Percentiles rank a stretch among this genome's conserved stretches.
Evolutionary conservation across 1,140 invertebrate genomes (phyloP).

Genomic region (Cephus cinctus): DNA sequence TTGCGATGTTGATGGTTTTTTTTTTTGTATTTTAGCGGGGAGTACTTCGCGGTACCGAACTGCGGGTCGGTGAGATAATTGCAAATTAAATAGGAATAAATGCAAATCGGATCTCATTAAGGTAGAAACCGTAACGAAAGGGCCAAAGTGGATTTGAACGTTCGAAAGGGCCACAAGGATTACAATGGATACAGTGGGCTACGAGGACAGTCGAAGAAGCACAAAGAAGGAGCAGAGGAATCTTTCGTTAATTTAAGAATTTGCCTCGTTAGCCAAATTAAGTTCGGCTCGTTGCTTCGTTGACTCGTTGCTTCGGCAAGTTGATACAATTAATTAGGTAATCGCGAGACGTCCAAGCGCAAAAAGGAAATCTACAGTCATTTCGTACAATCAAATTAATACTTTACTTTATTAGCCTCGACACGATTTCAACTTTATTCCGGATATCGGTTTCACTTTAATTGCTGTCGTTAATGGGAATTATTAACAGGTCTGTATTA

Average conservation of each 20-base stretch:
- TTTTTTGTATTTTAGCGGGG: too few species aligned
- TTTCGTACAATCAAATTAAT: conserved; percentile 42
- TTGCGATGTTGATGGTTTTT: background rate
- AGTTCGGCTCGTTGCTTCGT: conserved; percentile 40
- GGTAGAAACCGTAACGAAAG: too few species aligned
- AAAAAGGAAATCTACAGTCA: background rate
- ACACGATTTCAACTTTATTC: conserved; percentile 33
- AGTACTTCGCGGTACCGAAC: background rate
- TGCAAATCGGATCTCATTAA: background rate
- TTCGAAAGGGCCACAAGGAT: conserved; percentile 1
- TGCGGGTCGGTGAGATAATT: background rate
- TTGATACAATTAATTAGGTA: conserved; percentile 55
- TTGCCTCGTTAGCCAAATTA: conserved; percentile 53
- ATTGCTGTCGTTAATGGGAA: too few species aligned
- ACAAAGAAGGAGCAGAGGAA: conserved; percentile 14
- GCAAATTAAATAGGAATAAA: conserved; percentile 6
- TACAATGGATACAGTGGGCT: too few species aligned
- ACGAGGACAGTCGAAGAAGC: background rate
- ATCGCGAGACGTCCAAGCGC: conserved; percentile 21
- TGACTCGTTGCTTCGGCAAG: conserved; percentile 15
- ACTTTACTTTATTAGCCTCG: background rate
- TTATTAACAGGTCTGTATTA: too few species aligned
- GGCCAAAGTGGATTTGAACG: too few species aligned
- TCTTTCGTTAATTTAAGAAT: conserved; percentile 52
- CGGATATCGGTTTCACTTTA: conserved; percentile 50